Evolutionary conservation across 53 echinoderm and acorn worm species (phyloP), one percentile per base, ranked within the genome.

Genomic region (Temnopleurus reevesii): DNA sequence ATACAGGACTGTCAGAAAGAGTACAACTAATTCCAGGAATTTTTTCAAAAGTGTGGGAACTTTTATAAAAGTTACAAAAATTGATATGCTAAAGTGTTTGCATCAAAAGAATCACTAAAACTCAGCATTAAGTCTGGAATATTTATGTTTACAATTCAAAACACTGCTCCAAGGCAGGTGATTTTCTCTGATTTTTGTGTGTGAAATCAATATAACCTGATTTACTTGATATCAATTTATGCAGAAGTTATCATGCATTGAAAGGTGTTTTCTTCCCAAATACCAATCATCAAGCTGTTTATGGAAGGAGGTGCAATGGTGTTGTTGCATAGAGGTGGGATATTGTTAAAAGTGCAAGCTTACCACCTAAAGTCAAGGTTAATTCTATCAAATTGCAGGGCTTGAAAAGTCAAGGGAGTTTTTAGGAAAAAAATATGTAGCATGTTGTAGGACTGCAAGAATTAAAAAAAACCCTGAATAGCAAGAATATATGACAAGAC

Each of bases 341-440:
- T 65, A 45, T 45, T 77, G 77, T 77, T 45, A 45, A 45, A 45
- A 77, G 34, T 8, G 23, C 12, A 21, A 26, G 44, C 26, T 45
- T 77, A 45, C 23, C 77, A 77, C 77, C 77, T 19, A 4, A 77
- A 77, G 77, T 77, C 77, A 77, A 77, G 77, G 77, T 45, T 45
- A 12, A 10, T 43, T 45, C 7, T 45, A 45, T 77, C 77, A 45
- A 45, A 63, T 6, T 56, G 56, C 7, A 33, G 34, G 63, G 33
- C 15, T 31, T 5, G 33, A 33, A 63, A 63, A 0, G 63, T 15
- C 29, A 5, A 61, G 31, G 21, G 33, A 13, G 30, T 49, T 12
- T 49, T 49, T 9, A 49, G 49, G 49, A 9, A n/a, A n/a, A n/a
- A n/a, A n/a, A n/a, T n/a, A n/a, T n/a, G n/a, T n/a, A n/a, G n/a